phyloP scores from a whole-genome alignment of 2,113 vertebrate species.

The Mionectes macconnelli region DNA sequence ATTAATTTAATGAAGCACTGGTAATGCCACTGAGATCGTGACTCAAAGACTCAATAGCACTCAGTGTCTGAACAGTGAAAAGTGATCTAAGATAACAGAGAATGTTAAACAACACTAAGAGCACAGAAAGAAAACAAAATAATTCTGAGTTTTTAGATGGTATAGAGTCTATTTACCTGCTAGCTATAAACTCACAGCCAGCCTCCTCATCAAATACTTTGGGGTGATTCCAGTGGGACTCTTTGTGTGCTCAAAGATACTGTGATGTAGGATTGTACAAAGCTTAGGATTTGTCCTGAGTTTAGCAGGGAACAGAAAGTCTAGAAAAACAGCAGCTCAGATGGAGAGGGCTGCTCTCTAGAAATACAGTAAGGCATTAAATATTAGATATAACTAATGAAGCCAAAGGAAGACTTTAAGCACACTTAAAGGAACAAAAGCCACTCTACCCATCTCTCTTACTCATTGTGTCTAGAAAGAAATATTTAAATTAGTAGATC shows the following conservation, averaged over 20 bases:
- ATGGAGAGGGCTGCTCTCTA: background rate
- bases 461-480: background rate
- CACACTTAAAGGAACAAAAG: background rate
- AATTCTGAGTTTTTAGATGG: background rate
- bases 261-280: background rate
- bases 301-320: background rate
- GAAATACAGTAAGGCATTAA: background rate
- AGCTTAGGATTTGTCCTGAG: background rate
- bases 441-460: background rate
- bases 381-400: background rate
- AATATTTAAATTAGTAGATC: background rate
- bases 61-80: background rate
- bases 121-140: background rate
- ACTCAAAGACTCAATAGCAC: background rate
- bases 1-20: background rate
- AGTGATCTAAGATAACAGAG: background rate
- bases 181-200: background rate
- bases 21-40: background rate
- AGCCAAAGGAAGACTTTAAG: background rate
- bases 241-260: background rate
- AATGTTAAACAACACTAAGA: background rate
- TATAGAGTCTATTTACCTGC: background rate
- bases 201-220: background rate
- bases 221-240: background rate
- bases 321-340: background rate